phyloP scores from a whole-genome alignment of 2,113 vertebrate genomes.

The Gopherus flavomarginatus region DNA sequence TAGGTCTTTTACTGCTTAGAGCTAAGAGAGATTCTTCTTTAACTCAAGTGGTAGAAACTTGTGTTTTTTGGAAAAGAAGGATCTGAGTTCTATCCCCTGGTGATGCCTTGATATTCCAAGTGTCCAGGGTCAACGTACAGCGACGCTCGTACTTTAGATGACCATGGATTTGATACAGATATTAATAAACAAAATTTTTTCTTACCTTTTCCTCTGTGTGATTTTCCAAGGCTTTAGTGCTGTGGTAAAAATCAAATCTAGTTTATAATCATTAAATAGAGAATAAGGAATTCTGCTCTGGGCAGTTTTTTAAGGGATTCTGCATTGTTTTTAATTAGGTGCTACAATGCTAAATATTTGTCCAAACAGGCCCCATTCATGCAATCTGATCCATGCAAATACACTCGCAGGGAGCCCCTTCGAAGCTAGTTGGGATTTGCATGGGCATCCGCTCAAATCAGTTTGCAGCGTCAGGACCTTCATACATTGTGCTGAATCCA shows the following conservation, averaged over 20 bases:
- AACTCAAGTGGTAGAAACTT: neutral
- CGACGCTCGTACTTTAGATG: accelerated
- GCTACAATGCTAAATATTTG: neutral
- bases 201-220: neutral
- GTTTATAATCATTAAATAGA: accelerated
- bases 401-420: neutral
- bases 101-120: accelerated
- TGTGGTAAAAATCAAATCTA: accelerated
- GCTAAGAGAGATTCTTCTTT: neutral
- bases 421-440: accelerated
- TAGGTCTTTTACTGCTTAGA: neutral
- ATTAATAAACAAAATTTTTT: accelerated
- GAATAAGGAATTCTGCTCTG: neutral
- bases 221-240: neutral
- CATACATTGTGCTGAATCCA: accelerated
- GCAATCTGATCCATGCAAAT: neutral
- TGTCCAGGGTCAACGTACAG: neutral
- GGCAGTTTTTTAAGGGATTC: neutral
- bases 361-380: neutral
- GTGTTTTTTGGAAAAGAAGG: neutral
- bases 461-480: neutral
- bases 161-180: accelerated
- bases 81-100: neutral
- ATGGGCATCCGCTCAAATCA: neutral
- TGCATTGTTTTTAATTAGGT: neutral